Evolutionary conservation across 1,140 invertebrate species (phyloP).

Genomic region (Wasmannia auropunctata): DNA sequence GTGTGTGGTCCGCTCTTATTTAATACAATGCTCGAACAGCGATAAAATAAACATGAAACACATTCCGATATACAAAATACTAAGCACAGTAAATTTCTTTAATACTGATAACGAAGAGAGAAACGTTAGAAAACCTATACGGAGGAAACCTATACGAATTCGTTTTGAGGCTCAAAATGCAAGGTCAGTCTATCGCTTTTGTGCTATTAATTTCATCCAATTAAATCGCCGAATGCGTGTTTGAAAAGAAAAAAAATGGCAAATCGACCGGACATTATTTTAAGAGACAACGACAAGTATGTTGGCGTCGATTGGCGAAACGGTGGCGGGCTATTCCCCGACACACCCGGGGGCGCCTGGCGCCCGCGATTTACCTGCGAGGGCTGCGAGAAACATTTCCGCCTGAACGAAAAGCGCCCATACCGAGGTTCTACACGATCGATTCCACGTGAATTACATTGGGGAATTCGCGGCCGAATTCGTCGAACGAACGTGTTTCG

Average conservation of each 20-base stretch:
- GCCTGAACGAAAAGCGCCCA: conserved; percentile 58
- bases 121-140: not conserved
- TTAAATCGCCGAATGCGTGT: not conserved
- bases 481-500: conserved; percentile 53
- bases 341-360: conserved; percentile 63
- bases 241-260: not conserved
- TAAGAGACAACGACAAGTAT: conserved; percentile 19
- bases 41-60: not conserved
- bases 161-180: not conserved
- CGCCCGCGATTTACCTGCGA: conserved; percentile 72
- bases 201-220: not conserved
- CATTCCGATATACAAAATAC: not conserved
- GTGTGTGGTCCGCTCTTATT: not conserved
- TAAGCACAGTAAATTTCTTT: not conserved
- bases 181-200: not conserved
- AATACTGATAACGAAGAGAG: not conserved
- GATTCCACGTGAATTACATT: conserved; percentile 74
- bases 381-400: conserved; percentile 71
- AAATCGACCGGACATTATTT: not conserved
- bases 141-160: not conserved
- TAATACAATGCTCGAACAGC: not conserved
- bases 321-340: conserved; percentile 20
- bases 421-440: conserved; percentile 54
- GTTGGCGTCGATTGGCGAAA: conserved; percentile 58
- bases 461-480: conserved; percentile 67